A percentile compares a stretch with the other conserved stretches of the same genome.
Conservation (phyloP, 2,113 vertebrate species). For the Lichenostomus cassidix region DNA sequence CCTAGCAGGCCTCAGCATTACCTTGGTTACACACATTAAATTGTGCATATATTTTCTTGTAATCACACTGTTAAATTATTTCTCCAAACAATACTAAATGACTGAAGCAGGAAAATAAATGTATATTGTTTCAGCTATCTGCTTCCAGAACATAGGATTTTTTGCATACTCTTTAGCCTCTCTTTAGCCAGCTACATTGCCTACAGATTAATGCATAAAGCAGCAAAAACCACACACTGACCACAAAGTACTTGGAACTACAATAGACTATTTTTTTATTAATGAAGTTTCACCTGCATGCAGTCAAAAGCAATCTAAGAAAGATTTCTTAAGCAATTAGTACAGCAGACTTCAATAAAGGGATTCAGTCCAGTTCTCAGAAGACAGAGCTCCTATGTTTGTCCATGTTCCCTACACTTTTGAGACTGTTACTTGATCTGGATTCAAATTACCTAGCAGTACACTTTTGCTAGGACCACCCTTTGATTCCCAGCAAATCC, state of each 20-base stretch:
- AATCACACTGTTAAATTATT: not conserved
- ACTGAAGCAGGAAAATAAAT: slow-evolving; percentile 2
- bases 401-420: slow-evolving; percentile 11
- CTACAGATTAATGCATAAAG: slow-evolving; percentile 61
- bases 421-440: not conserved
- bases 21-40: not conserved
- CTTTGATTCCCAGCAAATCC: slow-evolving; percentile 6
- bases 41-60: not conserved
- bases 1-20: not conserved
- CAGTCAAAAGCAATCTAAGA: slow-evolving; percentile 50
- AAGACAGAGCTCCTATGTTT: not conserved
- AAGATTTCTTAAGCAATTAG: slow-evolving; percentile 54
- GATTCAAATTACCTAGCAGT: slow-evolving; percentile 19
- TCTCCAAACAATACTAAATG: not conserved
- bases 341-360: slow-evolving; percentile 47
- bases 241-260: slow-evolving; percentile 57
- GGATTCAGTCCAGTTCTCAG: slow-evolving; percentile 37
- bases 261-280: slow-evolving; percentile 9
- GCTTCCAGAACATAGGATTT: not conserved
- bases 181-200: slow-evolving; percentile 23
- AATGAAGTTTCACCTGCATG: slow-evolving; percentile 45
- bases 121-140: not conserved
- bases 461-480: not conserved
- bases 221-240: slow-evolving; percentile 43
- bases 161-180: not conserved